phyloP scores from a whole-genome alignment of 2,888 invertebrate species.

The Drosophila nigricruria region DNA sequence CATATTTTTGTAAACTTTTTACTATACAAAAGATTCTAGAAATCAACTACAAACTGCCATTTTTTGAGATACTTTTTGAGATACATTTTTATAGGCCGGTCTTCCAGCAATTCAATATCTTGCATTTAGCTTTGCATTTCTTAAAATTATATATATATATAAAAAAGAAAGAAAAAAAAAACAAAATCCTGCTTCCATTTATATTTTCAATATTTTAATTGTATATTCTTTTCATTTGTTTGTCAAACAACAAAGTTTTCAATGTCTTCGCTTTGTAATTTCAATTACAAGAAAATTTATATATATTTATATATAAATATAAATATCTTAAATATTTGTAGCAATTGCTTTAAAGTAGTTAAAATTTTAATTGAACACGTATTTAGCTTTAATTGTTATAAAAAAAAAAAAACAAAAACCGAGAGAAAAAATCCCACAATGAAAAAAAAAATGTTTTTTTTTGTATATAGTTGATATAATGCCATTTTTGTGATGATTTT shows the following conservation, averaged over 20 bases:
- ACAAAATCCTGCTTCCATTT: slow-evolving; percentile 39
- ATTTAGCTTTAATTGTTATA: slow-evolving; percentile 80
- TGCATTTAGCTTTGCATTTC: slow-evolving; percentile 66
- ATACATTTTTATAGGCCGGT: slow-evolving; percentile 49
- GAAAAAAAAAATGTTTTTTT: slow-evolving; percentile 31
- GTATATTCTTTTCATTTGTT: slow-evolving; percentile 33
- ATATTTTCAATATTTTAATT: slow-evolving; percentile 44
- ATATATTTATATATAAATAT: slow-evolving; percentile 13
- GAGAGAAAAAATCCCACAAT: slow-evolving; percentile 39
- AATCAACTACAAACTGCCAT: slow-evolving; percentile 58
- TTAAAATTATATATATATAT: background rate
- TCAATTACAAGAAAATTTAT: slow-evolving; percentile 53
- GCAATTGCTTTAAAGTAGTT: slow-evolving; percentile 67
- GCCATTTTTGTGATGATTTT: slow-evolving; percentile 83
- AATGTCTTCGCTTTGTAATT: slow-evolving; percentile 82
- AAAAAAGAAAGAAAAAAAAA: slow-evolving; percentile 5
- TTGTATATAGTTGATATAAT: slow-evolving; percentile 70
- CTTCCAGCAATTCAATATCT: slow-evolving; percentile 44
- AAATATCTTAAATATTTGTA: slow-evolving; percentile 53
- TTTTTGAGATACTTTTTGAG: slow-evolving; percentile 41
- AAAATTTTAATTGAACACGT: slow-evolving; percentile 47
- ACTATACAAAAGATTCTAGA: slow-evolving; percentile 6
- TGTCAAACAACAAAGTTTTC: slow-evolving; percentile 68
- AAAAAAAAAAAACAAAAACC: slow-evolving; percentile 34
- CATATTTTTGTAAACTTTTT: slow-evolving; percentile 53